These are phyloP conservation scores for Cichladusa arquata DNA, from an alignment of 2,113 vertebrate species.

Conservation along the genomic window DNA sequence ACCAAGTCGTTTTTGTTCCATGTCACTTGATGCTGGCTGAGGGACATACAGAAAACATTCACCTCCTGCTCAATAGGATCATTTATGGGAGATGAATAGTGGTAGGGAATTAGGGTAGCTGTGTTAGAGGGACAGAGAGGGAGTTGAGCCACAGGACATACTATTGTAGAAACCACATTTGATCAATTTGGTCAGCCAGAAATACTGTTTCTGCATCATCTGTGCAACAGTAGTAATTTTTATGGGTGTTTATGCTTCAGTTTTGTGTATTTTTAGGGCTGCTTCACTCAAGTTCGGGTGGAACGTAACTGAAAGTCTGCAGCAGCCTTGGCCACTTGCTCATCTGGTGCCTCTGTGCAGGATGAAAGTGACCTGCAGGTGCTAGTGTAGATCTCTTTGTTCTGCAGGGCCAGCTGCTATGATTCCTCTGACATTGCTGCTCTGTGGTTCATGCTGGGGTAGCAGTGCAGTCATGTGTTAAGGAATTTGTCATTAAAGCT, in stretches of 20 bases:
- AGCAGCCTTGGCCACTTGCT: background rate
- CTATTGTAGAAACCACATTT: background rate
- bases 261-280: background rate
- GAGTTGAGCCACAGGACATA: background rate
- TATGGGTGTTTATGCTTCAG: background rate
- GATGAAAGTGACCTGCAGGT: background rate
- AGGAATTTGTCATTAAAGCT: background rate
- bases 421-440: background rate
- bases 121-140: background rate
- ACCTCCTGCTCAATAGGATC: background rate
- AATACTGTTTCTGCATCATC: background rate
- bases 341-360: background rate
- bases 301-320: fast-evolving
- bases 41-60: background rate
- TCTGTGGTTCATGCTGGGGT: background rate
- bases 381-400: background rate
- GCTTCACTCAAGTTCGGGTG: background rate
- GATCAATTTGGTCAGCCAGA: background rate
- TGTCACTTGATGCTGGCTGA: background rate
- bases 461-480: background rate
- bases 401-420: background rate
- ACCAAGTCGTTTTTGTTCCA: background rate
- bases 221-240: background rate
- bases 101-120: background rate
- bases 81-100: background rate